Percentiles rank a stretch among this genome's conserved stretches.
Conservation (phyloP, 2,888 invertebrate genomes). For the Brachylomia viminalis region DNA sequence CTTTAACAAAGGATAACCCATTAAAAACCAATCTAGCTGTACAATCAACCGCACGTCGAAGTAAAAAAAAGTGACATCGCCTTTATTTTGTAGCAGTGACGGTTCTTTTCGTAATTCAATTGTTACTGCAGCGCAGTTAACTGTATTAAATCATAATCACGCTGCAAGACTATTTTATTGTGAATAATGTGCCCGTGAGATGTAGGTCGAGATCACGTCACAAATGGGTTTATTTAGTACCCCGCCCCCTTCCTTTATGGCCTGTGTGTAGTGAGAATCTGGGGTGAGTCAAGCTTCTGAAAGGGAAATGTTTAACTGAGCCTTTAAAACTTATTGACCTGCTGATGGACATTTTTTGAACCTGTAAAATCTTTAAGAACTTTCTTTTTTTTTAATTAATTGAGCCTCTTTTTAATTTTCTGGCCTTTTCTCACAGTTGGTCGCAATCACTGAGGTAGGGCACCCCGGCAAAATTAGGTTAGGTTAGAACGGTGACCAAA, state of each 20-base stretch:
- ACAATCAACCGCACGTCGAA: not conserved
- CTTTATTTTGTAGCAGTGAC: not conserved
- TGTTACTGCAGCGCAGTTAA: not conserved
- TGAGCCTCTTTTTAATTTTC: too few relatives aligned
- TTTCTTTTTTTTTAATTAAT: too few relatives aligned
- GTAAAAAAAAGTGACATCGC: too few relatives aligned
- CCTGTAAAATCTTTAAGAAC: too few relatives aligned
- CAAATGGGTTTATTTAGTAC: constrained; percentile 41
- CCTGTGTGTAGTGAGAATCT: not conserved
- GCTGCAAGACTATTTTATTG: constrained; percentile 39
- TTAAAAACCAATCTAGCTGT: constrained; percentile 47
- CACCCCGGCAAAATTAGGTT: too few relatives aligned
- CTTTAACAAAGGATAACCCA: constrained; percentile 46
- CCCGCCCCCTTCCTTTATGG: constrained; percentile 21
- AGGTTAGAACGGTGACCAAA: too few relatives aligned
- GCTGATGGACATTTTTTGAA: too few relatives aligned
- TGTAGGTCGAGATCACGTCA: constrained; percentile 48
- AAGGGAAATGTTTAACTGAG: too few relatives aligned
- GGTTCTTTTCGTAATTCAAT: not conserved
- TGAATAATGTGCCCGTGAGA: constrained; percentile 42
- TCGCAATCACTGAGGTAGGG: too few relatives aligned
- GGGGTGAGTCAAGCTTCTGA: too few relatives aligned
- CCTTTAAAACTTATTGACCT: too few relatives aligned
- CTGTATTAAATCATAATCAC: constrained; percentile 41
- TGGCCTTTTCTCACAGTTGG: too few relatives aligned